Base-by-base conservation (phyloP, 2,113 vertebrate genomes). In the Cyrtonyx montezumae region DNA sequence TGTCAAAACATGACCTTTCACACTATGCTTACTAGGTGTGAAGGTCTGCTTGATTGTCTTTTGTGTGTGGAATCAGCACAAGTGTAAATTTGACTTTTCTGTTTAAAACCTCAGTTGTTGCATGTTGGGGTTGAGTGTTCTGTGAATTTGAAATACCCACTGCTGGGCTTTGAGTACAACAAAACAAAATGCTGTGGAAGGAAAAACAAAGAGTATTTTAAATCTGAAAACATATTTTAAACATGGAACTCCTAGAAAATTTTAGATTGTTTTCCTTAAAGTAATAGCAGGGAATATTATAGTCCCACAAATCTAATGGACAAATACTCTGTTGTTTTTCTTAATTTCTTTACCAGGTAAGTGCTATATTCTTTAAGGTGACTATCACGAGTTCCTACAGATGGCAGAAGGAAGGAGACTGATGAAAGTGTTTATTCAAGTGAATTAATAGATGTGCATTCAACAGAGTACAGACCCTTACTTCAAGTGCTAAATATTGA, bases 71-170 rank as follows among this genome's bases (percentile, higher is more conserved):
- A 53, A 66, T 62, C 36, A 53, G 19, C 63, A 84, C 77, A 81
- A 90, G 79, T 51, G n/a, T 30, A 88, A 63, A 71, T 63, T 20
- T 56, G 32, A 46, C 11, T 36, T 23, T 86, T 28, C 18, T n/a
- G 19, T 63, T 13, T n/a, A 76, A 51, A 90, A 67, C 63, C 34
- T 36, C 14, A 36, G 42, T 22, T 73, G 2, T 3, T 62, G 16
- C 36, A 6, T 0, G 0, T 42, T 83, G 68, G 45, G 1, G 0
- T 23, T 65, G 87, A 8, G 49, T 62, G 8, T 68, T 92, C 30
- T 7, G 23, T 5, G 1, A 45, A 5, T 79, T 76, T 19, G 21
- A 28, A 12, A 4, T n/a, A 34, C 23, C 28, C 37, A 6, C 26
- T 13, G 13, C 42, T 77, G 36, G 56, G 26, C 62, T 70, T 66